A percentile compares a stretch with the other conserved stretches of the same genome.
These are phyloP conservation scores for Polyommatus icarus DNA, from an alignment of 2,888 invertebrate species.

Conservation along the genomic window DNA sequence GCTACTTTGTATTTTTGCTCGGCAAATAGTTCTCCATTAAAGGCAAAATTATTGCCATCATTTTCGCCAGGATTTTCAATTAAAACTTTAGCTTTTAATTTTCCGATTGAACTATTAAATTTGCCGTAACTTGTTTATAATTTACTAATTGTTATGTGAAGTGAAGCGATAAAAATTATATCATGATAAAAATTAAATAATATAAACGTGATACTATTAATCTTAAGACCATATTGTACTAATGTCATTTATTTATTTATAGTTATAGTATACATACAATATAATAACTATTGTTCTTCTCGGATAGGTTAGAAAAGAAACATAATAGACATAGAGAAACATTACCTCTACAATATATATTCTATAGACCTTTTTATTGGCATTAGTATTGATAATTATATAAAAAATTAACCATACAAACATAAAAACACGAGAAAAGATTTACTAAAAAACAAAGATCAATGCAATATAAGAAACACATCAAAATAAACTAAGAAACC, in stretches of 20 bases:
- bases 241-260: too few species aligned
- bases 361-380: too few species aligned
- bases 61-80: not conserved
- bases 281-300: too few species aligned
- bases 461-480: not conserved
- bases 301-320: too few species aligned
- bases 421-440: not conserved
- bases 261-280: too few species aligned
- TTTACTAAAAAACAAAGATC: not conserved
- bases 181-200: not conserved
- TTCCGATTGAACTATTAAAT: not conserved
- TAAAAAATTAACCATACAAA: too few species aligned
- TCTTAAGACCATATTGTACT: too few species aligned
- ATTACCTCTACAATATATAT: too few species aligned
- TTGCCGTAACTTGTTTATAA: not conserved
- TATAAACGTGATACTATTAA: too few species aligned
- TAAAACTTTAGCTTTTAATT: slow-evolving; percentile 5
- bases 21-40: not conserved
- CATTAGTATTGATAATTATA: too few species aligned
- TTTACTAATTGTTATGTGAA: not conserved
- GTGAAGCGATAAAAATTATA: not conserved
- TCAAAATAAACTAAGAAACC: not conserved
- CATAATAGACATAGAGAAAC: too few species aligned
- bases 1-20: slow-evolving; percentile 18
- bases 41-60: slow-evolving; percentile 1